Evolutionary conservation across 2,113 vertebrate genomes (phyloP), one percentile per base, ranked within the genome.

Genomic region (Anolis carolinensis): DNA sequence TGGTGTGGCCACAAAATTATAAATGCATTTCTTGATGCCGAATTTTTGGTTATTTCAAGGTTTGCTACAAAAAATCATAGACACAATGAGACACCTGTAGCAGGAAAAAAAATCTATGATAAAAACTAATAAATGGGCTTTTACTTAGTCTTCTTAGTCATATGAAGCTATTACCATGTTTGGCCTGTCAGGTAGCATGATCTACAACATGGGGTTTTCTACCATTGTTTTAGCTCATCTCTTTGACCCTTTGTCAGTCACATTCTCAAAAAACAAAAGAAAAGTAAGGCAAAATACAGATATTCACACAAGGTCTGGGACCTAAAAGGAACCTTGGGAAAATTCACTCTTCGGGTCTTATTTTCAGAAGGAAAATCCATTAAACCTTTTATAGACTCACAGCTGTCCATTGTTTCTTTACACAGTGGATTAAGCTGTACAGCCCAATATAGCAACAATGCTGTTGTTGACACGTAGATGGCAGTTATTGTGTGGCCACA

Each of bases 381-480:
- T 82, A 88, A 75, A 21, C 13, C 2, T 87, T 91, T 90, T 68
- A 85, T 82, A 82, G 72, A 21, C 68, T 36, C 18, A 71, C 27
- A 88, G 20, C 2, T 89, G n/a, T 90, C 34, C 21, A 85, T 70
- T 76, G 5, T 84, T 90, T 79, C 78, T 88, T 81, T 74, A 63
- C 3, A 6, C 50, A 73, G 11, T 80, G 44, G 27, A 88, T 89
- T 84, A 88, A 80, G n/a, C 18, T 36, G 72, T 50, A 50, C 75
- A 48, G 48, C 14, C 81, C 82, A 59, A 86, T 89, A 79, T 52
- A 89, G 63, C 48, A 82, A 71, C 7, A 79, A 52, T 85, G 7
- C n/a, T 92, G 89, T 85, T 89, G 44, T 82, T 93, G 94, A 89
- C 83, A 59, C 68, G 0, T 79, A 36, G 23, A 32, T 87, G 72